phyloP scores from a whole-genome alignment of 2,888 invertebrate species.

The Doris montereyensis region DNA sequence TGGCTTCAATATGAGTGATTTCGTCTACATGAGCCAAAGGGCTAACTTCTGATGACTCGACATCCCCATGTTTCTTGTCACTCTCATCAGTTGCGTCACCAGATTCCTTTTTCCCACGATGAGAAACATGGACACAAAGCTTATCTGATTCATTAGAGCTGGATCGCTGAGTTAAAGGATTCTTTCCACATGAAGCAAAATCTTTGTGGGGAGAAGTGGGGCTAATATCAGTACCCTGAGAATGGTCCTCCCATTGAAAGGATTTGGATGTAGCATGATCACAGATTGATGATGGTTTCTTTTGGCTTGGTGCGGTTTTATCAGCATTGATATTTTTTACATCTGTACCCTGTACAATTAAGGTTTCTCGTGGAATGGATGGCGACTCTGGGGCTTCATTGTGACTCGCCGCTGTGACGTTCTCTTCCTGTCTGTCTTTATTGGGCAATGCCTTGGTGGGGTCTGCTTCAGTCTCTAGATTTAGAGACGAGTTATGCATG shows the following conservation, averaged over 20 bases:
- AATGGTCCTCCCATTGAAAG: too few species aligned
- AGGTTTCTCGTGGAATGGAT: constrained; percentile 49
- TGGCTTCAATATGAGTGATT: constrained; percentile 24
- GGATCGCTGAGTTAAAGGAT: neutral
- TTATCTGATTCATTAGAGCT: constrained; percentile 32
- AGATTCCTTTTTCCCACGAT: constrained; percentile 9
- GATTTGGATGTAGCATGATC: too few species aligned
- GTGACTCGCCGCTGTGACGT: neutral
- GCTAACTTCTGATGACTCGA: constrained; percentile 23
- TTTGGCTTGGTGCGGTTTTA: too few species aligned
- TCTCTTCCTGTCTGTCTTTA: constrained; percentile 11
- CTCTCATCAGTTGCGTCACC: neutral
- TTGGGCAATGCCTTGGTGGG: constrained; percentile 15
- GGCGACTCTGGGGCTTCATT: constrained; percentile 55
- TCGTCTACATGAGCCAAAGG: constrained; percentile 5
- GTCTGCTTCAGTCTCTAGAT: constrained; percentile 27
- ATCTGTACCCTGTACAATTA: neutral
- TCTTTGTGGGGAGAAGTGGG: too few species aligned
- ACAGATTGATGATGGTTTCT: too few species aligned
- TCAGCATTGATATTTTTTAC: too few species aligned
- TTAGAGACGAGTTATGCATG: constrained; percentile 35
- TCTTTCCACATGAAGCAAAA: too few species aligned
- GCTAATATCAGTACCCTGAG: too few species aligned
- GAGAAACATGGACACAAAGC: constrained; percentile 34
- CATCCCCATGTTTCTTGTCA: neutral